Evolutionary conservation across 2,888 invertebrate genomes (phyloP).

Genomic region (Ommatoiulus sabulosus): DNA sequence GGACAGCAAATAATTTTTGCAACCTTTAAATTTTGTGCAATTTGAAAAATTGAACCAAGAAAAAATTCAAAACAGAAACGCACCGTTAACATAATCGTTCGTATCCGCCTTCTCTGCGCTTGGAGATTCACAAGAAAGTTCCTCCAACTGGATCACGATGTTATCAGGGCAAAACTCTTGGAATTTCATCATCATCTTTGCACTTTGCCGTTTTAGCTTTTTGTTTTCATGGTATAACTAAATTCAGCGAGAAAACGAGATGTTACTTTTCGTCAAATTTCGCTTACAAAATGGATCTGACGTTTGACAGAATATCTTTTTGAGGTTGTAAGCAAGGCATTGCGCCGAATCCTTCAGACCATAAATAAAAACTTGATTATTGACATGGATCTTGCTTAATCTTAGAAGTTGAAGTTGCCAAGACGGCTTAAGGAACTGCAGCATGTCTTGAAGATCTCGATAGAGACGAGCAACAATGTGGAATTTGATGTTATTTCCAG

Average conservation of each 20-base stretch:
- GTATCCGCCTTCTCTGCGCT: conserved; percentile 8
- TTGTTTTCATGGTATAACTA: conserved; percentile 56
- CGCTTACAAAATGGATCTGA: not conserved
- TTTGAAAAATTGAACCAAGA: not conserved
- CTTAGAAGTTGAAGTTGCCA: no score
- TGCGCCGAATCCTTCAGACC: no score
- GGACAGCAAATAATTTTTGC: not conserved
- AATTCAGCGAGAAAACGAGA: not conserved
- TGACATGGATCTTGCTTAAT: no score
- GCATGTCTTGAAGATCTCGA: no score
- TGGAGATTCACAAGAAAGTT: not conserved
- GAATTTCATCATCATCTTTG: conserved; percentile 9
- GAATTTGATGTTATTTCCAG: no score
- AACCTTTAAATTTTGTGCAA: not conserved
- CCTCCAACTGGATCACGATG: not conserved
- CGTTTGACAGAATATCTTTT: not conserved
- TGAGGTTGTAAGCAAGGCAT: not conserved
- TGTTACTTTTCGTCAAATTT: not conserved
- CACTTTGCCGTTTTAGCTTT: conserved; percentile 50
- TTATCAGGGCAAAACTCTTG: not conserved
- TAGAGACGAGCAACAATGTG: no score
- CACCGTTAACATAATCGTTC: not conserved
- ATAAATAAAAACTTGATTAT: no score
- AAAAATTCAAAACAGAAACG: not conserved
- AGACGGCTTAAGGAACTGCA: no score